phyloP scores from a whole-genome alignment of 2,113 vertebrate species.

The Lipophrys pholis region DNA sequence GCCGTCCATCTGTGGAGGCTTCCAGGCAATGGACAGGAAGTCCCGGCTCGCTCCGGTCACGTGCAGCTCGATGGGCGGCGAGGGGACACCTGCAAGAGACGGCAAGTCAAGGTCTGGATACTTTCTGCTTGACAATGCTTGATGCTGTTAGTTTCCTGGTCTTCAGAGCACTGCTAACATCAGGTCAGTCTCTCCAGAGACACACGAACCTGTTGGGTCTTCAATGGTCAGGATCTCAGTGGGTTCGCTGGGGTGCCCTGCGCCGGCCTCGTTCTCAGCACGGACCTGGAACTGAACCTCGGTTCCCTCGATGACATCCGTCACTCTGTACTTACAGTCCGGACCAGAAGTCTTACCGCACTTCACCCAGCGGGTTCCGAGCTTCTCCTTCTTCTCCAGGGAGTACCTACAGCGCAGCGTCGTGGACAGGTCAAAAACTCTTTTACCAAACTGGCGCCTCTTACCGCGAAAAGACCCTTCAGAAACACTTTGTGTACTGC shows the following conservation, averaged over 20 bases:
- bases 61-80: constrained; percentile 94
- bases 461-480: too few relatives aligned
- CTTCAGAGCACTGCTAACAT: too few relatives aligned
- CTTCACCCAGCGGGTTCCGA: constrained; percentile 98
- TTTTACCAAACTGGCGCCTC: not conserved
- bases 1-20: constrained; percentile 92
- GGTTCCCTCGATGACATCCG: constrained; percentile 97
- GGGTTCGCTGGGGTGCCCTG: constrained; percentile 96
- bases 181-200: too few relatives aligned
- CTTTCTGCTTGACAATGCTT: too few relatives aligned
- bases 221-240: constrained; percentile 94
- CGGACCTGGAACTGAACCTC: constrained; percentile 97
- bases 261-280: constrained; percentile 97
- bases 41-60: constrained; percentile 92
- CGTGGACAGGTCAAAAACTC: not conserved
- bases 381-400: constrained; percentile 98
- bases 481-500: not conserved
- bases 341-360: constrained; percentile 94
- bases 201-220: constrained; percentile 89
- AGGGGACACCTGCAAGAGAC: constrained; percentile 86
- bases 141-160: too few relatives aligned
- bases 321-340: constrained; percentile 94
- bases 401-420: constrained; percentile 84
- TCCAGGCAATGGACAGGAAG: constrained; percentile 94
- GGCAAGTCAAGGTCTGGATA: too few relatives aligned